Evolutionary conservation across 1,140 invertebrate species (phyloP), one percentile per base, ranked within the genome.

Genomic region (Cotesia glomerata): DNA sequence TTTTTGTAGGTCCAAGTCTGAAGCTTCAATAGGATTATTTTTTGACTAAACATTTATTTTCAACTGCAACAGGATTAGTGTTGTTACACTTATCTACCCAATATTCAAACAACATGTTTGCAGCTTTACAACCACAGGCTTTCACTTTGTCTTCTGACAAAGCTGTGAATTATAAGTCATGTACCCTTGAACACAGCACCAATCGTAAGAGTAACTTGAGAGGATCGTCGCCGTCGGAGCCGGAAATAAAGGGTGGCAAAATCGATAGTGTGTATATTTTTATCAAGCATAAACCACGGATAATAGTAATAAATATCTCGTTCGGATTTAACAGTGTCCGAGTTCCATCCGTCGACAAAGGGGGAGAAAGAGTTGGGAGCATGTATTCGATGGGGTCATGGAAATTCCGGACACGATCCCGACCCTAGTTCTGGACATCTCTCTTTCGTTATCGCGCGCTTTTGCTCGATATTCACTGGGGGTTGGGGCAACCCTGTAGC

Each of bases 381-480:
- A 64, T 13, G 34, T 18, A 69, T 69, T 58, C 26, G 35, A n/a
- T 39, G 14, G 35, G 67, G 67, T 69, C 56, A 59, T 58, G 52
- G 52, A 69, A 69, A 69, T 69, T 69, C 67, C 52, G 67, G 52
- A 69, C 67, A 69, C 67, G 67, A 69, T 69, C 26, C 32, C n/a
- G 67, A 69, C 67, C 67, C 67, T 34, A 69, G 67, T 66, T 65
- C 39, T 63, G 61, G 52, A 59, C 62, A 65, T 72, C 36, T 32
- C 70, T 58, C 63, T 72, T 72, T 64, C 64, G 62, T 59, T 72
- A 69, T 72, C 70, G 51, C 52, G n/a, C 45, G 36, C 52, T 72
- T 72, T 72, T 72, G 63, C 70, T 72, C 62, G 63, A 72, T 72
- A 72, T 72, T 66, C 63, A 51, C n/a, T 51, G 54, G 32, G 51